Conservation (phyloP, 2,888 invertebrate genomes). For the Cinara cedri region DNA sequence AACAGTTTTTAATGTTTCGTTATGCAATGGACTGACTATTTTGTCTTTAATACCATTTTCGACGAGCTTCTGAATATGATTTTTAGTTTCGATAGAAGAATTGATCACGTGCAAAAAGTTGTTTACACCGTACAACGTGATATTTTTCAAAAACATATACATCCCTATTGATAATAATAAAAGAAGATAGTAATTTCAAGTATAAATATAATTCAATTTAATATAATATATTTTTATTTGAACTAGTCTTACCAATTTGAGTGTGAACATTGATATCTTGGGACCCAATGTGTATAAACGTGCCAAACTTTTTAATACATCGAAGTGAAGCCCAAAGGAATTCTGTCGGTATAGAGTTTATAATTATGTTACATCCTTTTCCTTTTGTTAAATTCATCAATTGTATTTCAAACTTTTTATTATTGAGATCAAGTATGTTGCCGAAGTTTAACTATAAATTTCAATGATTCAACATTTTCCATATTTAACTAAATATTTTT, state of each 20-base stretch:
- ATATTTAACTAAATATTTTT: background rate
- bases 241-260: slow-evolving; percentile 63
- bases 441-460: slow-evolving; percentile 42
- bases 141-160: slow-evolving; percentile 68
- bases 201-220: background rate
- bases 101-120: slow-evolving; percentile 18
- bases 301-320: slow-evolving; percentile 67
- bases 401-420: slow-evolving; percentile 57
- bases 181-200: background rate
- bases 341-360: slow-evolving; percentile 68
- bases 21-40: slow-evolving; percentile 46
- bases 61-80: slow-evolving; percentile 14
- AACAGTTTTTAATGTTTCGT: background rate
- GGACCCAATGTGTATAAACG: slow-evolving; percentile 70
- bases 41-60: slow-evolving; percentile 48
- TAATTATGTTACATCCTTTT: slow-evolving; percentile 65
- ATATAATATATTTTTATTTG: background rate
- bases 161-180: slow-evolving; percentile 64
- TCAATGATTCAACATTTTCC: background rate
- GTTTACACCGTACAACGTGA: slow-evolving; percentile 68
- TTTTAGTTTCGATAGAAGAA: slow-evolving; percentile 30
- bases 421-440: slow-evolving; percentile 52
- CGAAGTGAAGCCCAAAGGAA: slow-evolving; percentile 67
- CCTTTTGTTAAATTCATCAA: slow-evolving; percentile 56
- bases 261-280: slow-evolving; percentile 68